Evolutionary conservation across 2,797 vertebrate species (phyloP).

Genomic region (Aphelocoma californica): DNA sequence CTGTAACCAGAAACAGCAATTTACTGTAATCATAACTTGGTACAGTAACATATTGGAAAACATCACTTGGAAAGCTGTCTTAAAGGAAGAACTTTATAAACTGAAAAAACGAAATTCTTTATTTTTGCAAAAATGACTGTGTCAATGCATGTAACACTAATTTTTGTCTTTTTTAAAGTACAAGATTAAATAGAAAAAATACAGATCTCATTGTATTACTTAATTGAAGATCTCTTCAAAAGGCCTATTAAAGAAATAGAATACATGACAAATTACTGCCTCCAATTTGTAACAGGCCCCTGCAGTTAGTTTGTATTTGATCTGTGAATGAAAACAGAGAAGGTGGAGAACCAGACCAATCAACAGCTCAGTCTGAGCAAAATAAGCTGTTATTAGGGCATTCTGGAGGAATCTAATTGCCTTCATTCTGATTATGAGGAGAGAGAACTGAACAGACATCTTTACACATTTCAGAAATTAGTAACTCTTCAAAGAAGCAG

Average conservation of each 20-base stretch:
- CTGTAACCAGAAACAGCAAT: not conserved
- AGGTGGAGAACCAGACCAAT: not conserved
- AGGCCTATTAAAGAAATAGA: not conserved
- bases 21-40: not conserved
- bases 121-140: not conserved
- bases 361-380: not conserved
- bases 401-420: not conserved
- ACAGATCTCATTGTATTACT: not conserved
- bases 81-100: not conserved
- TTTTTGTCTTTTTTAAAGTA: not conserved
- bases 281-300: not conserved
- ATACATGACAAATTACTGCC: not conserved
- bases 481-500: not conserved
- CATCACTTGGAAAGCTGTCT: not conserved
- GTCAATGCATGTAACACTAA: not conserved
- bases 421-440: not conserved
- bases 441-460: not conserved
- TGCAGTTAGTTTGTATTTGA: not conserved
- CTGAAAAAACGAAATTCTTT: not conserved
- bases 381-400: not conserved
- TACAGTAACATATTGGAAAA: not conserved
- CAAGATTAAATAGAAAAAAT: not conserved
- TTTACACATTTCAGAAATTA: not conserved
- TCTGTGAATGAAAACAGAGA: not conserved
- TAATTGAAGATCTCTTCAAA: not conserved